These are phyloP conservation scores for Hirundichthys speculiger DNA, from an alignment of 2,113 vertebrate genomes.

Conservation along the genomic window DNA sequence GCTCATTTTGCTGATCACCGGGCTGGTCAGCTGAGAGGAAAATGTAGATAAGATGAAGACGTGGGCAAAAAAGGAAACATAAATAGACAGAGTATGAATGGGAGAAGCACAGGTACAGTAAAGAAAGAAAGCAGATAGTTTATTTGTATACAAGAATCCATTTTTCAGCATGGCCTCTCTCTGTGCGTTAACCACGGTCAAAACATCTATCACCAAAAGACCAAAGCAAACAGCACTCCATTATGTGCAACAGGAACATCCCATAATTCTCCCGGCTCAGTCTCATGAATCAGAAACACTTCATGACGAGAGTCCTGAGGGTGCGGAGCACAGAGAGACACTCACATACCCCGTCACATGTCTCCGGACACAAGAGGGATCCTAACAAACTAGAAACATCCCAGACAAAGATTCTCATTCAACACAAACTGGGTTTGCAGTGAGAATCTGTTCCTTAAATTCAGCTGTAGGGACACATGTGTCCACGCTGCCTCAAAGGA, in stretches of 20 bases:
- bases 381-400: conserved; percentile 32
- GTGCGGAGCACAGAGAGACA: conserved; percentile 14
- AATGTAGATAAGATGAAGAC: not conserved
- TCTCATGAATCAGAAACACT: conserved; percentile 4
- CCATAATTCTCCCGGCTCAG: not conserved
- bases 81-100: too few species aligned
- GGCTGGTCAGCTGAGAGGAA: conserved; percentile 81
- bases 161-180: too few species aligned
- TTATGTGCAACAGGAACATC: too few species aligned
- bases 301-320: conserved; percentile 7
- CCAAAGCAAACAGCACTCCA: too few species aligned
- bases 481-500: conserved; percentile 25
- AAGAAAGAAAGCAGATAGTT: too few species aligned
- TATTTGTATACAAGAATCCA: too few species aligned
- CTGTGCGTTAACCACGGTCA: too few species aligned
- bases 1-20: conserved; percentile 90
- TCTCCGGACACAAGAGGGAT: conserved; percentile 12
- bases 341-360: conserved; percentile 63
- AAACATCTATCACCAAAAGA: too few species aligned
- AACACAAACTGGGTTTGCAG: conserved; percentile 35
- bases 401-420: conserved; percentile 66
- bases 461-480: conserved; percentile 36
- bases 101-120: too few species aligned
- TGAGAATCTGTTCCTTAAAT: conserved; percentile 22
- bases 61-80: not conserved